Evolutionary conservation across 2,888 invertebrate species (phyloP), one percentile per base, ranked within the genome.

Genomic region (Polymixis lichenea): DNA sequence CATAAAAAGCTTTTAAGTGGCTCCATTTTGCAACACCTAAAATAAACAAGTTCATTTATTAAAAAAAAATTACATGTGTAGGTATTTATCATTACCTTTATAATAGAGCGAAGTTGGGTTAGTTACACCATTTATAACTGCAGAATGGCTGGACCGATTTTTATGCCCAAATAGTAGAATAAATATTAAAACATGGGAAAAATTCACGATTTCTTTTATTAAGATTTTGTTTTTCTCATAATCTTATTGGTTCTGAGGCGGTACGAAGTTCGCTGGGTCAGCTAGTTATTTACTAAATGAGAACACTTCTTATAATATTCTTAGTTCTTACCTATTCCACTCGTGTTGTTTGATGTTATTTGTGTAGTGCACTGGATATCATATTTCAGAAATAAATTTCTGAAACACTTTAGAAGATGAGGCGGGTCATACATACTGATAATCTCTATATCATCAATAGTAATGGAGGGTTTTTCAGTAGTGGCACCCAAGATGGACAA

Each of bases 351-450:
- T 78, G 61, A 64, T 64, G 64, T 46, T 19, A 64, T 64, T 64
- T 74, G 58, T 70, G 65, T 60, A n/a, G 60, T 71, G 66, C 77
- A 84, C 67, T 82, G 43, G 32, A 86, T 80, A 72, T 87, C 64
- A 64, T 87, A 82, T 67, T 87, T 87, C 62, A 81, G 25, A 78
- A 84, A 82, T 28, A 82, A 46, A 72, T 84, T 87, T 71, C 82
- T 62, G 62, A 84, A 86, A 60, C 84, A 86, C 69, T 86, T 86
- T 11, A 86, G 60, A 25, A 86, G 66, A 79, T 86, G 86, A 55
- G 86, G 86, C 13, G 83, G 46, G 62, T 85, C 84, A 64, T 75
- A 83, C 22, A 85, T 25, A 19, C 74, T 67, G 8, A 78, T 69
- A 49, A 83, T 67, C 60, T 83, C 75, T 51, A 43, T 53, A 56